Evolutionary conservation across 2,113 vertebrate genomes (phyloP).

Genomic region (Oplegnathus fasciatus): DNA sequence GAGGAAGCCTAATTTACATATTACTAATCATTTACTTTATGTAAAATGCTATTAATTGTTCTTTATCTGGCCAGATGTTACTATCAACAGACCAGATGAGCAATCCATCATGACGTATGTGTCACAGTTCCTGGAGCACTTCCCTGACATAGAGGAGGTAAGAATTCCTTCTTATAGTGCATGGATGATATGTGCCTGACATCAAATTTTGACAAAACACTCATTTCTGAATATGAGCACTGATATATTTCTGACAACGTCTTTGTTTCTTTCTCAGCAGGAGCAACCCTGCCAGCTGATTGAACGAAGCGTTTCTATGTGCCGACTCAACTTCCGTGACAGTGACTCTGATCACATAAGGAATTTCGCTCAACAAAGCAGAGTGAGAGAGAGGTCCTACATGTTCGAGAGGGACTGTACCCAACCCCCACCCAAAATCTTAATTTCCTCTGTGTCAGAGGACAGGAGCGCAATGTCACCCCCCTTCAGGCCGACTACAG

Average conservation of each 20-base stretch:
- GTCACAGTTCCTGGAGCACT: slow-evolving; percentile 95
- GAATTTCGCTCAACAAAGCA: slow-evolving; percentile 76
- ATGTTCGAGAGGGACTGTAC: slow-evolving; percentile 84
- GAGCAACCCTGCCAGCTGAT: slow-evolving; percentile 72
- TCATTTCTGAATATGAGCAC: background rate
- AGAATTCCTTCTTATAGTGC: background rate
- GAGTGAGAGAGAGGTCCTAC: slow-evolving; percentile 82
- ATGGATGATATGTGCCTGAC: background rate
- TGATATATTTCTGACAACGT: background rate
- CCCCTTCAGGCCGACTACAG: slow-evolving; percentile 21
- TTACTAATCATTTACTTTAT: too few relatives aligned
- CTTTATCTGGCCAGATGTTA: slow-evolving; percentile 86
- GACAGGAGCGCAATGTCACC: slow-evolving; percentile 57
- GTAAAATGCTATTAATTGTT: background rate
- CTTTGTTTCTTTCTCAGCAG: slow-evolving; percentile 38
- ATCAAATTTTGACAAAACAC: background rate
- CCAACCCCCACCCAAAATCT: slow-evolving; percentile 88
- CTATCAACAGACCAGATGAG: slow-evolving; percentile 90
- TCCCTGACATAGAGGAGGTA: slow-evolving; percentile 93
- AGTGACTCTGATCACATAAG: slow-evolving; percentile 56
- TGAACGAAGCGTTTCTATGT: slow-evolving; percentile 77
- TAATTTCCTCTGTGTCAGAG: slow-evolving; percentile 84
- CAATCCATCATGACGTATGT: slow-evolving; percentile 97
- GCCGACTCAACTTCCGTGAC: slow-evolving; percentile 62
- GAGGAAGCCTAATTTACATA: background rate